Base-by-base conservation (phyloP, 2,888 invertebrate species). In the Hetaerina titia region DNA sequence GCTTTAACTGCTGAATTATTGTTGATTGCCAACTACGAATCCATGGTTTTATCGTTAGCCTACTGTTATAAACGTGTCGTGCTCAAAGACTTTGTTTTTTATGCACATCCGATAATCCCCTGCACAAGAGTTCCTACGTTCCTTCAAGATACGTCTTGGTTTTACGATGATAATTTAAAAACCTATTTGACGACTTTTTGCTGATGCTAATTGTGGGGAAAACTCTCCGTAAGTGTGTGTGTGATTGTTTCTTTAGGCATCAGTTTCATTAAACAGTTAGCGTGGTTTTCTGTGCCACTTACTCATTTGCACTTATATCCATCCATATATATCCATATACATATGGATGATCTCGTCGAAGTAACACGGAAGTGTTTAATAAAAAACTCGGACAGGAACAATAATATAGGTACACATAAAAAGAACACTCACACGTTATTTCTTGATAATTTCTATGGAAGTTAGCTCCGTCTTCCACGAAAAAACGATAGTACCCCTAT, bases 221-320 rank as follows among this genome's bases (percentile, higher is more conserved):
- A 74, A 81, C 81, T 81, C 7, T n/a, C 31, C 2, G 69, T n/a
- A 13, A 31, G 81, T 7, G 45, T 45, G 45, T 45, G 81, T 81
- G 31, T 81, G 81, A 81, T 81, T 81, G 25, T 81, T 81, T 81
- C 81, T 81, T 19, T 22, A 22, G n/a, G 81, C 31, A 81, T 81
- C 81, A 81, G 81, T 81, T 81, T 81, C 81, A 81, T 81, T 81
- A 25, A 81, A 81, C 25, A 81, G 25, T 8, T 15, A 81, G 81
- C 25, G 81, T 7, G 13, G 25, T 15, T 31, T 0, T 31, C 11
- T 6, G 25, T 31, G 25, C 15, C 31, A 13, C 81, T 81, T 25
- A 25, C n/a, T 7, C 25, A 31, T 9, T 25, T 25, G 25, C 31
- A n/a, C n/a, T n/a, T 45, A 45, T 45, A 45, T 45, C 1, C 45